Conservation (phyloP, 2,888 invertebrate species). For the Sialis lutaria region DNA sequence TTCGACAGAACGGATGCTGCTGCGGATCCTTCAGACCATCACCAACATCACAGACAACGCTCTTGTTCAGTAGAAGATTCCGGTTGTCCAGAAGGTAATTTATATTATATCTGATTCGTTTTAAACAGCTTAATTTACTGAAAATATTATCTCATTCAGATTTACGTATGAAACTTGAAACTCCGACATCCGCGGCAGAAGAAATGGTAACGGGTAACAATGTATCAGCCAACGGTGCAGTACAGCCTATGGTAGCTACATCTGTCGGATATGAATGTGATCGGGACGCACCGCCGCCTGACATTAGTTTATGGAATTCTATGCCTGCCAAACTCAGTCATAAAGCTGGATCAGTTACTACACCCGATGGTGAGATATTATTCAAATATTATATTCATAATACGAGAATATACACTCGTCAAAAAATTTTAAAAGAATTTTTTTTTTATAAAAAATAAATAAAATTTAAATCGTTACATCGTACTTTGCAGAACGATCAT, state of each 20-base stretch:
- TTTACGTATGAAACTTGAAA: conserved; percentile 58
- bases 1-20: conserved; percentile 24
- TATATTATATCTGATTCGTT: neutral
- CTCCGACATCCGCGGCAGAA: conserved; percentile 17
- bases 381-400: neutral
- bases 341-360: conserved; percentile 66
- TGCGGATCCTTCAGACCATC: conserved; percentile 13
- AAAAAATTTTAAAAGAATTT: neutral
- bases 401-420: neutral
- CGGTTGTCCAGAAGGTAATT: conserved; percentile 31
- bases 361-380: conserved; percentile 54
- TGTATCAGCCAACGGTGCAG: conserved; percentile 24
- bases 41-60: conserved; percentile 5
- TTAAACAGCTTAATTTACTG: conserved; percentile 6
- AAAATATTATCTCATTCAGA: conserved; percentile 30
- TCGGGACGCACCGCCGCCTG: conserved; percentile 30
- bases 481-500: no score
- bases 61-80: conserved; percentile 17
- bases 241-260: conserved; percentile 22
- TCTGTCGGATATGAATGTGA: conserved; percentile 39
- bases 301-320: conserved; percentile 36
- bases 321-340: conserved; percentile 29
- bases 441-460: no score
- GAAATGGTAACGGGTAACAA: conserved; percentile 22
- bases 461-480: no score